phyloP scores from a whole-genome alignment of 2,113 vertebrate genomes.

The Pollachius pollachius region DNA sequence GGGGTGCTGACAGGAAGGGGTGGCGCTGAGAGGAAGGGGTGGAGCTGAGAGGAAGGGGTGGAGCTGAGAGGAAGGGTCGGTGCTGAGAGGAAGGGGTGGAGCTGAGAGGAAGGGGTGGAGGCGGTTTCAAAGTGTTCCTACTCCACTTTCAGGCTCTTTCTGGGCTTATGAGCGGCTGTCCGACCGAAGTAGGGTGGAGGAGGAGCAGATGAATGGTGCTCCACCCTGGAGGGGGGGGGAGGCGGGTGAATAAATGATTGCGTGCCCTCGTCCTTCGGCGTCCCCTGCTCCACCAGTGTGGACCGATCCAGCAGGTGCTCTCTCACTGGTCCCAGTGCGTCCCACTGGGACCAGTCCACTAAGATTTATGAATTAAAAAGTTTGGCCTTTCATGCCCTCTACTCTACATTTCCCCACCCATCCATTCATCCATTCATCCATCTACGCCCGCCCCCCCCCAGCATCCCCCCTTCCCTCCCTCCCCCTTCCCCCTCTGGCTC shows the following conservation, averaged over 20 bases:
- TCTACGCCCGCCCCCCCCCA: no score
- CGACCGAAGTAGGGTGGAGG: constrained; percentile 25
- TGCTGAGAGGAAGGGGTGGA: no score
- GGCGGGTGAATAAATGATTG: constrained; percentile 51
- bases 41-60: no score
- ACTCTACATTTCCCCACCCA: background rate
- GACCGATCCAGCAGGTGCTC: constrained; percentile 49
- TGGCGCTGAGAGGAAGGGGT: no score
- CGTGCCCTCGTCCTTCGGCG: constrained; percentile 28
- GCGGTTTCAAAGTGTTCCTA: constrained; percentile 21
- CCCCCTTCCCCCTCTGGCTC: no score
- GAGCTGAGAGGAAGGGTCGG: no score
- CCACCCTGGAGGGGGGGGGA: background rate
- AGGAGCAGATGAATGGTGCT: constrained; percentile 9
- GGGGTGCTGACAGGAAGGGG: no score
- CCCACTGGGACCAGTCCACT: constrained; percentile 38
- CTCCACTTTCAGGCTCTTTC: constrained; percentile 21
- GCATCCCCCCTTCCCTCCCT: no score
- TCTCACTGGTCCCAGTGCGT: background rate
- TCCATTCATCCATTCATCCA: no score
- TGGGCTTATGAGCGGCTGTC: constrained; percentile 38
- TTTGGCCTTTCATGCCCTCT: background rate
- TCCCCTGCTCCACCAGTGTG: constrained; percentile 31
- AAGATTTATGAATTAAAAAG: constrained; percentile 3
- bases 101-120: constrained; percentile 13